Conservation (phyloP, 2,888 invertebrate genomes). For the Osedax fenrisi region DNA sequence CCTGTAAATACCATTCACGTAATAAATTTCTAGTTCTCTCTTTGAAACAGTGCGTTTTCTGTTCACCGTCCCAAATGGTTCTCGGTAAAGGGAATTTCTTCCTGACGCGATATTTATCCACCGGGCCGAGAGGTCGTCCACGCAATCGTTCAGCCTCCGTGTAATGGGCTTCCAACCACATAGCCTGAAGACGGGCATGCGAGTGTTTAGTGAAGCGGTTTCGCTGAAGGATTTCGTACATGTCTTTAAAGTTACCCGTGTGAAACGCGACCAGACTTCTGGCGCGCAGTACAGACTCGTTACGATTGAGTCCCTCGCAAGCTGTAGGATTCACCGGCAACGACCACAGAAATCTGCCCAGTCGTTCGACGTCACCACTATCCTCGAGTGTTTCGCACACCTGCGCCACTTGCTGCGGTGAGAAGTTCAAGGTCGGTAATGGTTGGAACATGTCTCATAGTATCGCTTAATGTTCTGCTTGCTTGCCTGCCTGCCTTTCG, state of each 20-base stretch:
- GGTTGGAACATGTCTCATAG: constrained; percentile 25
- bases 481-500: not conserved
- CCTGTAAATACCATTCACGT: constrained; percentile 74
- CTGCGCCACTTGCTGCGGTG: constrained; percentile 48
- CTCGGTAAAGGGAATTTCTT: constrained; percentile 83
- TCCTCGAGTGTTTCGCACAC: constrained; percentile 51
- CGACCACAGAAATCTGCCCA: constrained; percentile 77
- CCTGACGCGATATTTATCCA: constrained; percentile 79
- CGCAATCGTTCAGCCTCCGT: constrained; percentile 80
- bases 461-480: not conserved
- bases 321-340: constrained; percentile 73
- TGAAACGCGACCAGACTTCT: constrained; percentile 78
- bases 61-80: constrained; percentile 89
- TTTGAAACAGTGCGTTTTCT: constrained; percentile 89
- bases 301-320: constrained; percentile 64
- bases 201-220: constrained; percentile 78
- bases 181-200: constrained; percentile 72
- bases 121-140: constrained; percentile 78
- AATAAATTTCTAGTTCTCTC: constrained; percentile 81
- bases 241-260: constrained; percentile 73
- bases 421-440: constrained; percentile 40
- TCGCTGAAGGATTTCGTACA: constrained; percentile 75
- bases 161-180: constrained; percentile 88
- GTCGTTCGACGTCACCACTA: constrained; percentile 54
- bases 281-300: constrained; percentile 73